Evolutionary conservation across 2,888 invertebrate species (phyloP).

Genomic region (Synergus laeviventris): DNA sequence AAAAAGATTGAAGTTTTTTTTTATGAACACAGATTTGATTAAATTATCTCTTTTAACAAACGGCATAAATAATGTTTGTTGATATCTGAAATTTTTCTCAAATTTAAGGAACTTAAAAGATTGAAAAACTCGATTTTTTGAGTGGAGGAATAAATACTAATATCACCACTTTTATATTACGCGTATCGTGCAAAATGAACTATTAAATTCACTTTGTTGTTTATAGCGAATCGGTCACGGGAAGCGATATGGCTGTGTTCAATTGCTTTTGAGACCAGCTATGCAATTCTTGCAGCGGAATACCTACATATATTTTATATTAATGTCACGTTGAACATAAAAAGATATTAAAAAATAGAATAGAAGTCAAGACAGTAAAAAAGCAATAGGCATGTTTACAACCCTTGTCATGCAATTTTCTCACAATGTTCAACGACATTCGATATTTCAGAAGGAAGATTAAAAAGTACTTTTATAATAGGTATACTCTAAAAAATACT

Average conservation of each 20-base stretch:
- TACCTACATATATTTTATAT: constrained; percentile 5
- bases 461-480: too few species aligned
- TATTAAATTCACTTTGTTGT: constrained; percentile 34
- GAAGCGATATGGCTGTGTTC: constrained; percentile 31
- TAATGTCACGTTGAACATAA: constrained; percentile 16
- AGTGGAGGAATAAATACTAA: constrained; percentile 19
- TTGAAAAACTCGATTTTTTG: background rate
- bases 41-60: background rate
- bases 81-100: background rate
- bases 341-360: background rate
- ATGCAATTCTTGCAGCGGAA: constrained; percentile 20
- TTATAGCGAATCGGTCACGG: constrained; percentile 35
- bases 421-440: background rate
- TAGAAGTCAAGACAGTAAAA: constrained; percentile 1
- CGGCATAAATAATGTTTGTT: too few species aligned
- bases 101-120: background rate
- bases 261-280: constrained; percentile 34
- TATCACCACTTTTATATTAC: constrained; percentile 14
- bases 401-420: background rate
- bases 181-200: constrained; percentile 24
- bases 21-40: background rate
- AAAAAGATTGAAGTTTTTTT: background rate
- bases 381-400: constrained; percentile 1
- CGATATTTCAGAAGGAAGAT: background rate
- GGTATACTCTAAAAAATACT: too few species aligned